A percentile compares a stretch with the other conserved stretches of the same genome.
Conservation (phyloP, 2,797 vertebrate species). For the Rousettus madagascariensis region DNA sequence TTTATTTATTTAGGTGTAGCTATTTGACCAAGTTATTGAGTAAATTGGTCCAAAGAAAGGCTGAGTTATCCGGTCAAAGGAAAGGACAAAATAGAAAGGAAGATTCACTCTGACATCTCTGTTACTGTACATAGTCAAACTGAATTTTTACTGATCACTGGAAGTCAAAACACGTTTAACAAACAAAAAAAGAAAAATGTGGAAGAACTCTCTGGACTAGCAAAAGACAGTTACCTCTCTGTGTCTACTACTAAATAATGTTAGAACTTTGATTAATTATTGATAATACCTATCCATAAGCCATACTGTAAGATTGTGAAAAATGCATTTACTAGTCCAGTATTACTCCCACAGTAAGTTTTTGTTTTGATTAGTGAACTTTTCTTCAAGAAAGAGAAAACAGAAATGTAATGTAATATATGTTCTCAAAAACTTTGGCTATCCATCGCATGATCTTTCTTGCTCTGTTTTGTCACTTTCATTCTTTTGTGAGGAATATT, state of each 20-base stretch:
- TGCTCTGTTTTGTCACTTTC: background rate
- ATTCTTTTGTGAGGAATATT: background rate
- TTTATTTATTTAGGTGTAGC: background rate
- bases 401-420: background rate
- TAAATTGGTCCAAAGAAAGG: background rate
- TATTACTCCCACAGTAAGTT: constrained; percentile 1
- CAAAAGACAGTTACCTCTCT: background rate
- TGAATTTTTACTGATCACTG: background rate
- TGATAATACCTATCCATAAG: background rate
- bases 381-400: constrained; percentile 24
- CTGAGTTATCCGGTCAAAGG: background rate
- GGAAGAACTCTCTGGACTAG: background rate
- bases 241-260: constrained; percentile 28
- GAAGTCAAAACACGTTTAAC: background rate
- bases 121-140: background rate
- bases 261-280: constrained; percentile 48
- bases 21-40: background rate
- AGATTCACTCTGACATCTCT: background rate
- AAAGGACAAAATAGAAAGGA: background rate
- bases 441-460: background rate
- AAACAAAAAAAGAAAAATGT: background rate
- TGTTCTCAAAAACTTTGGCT: background rate
- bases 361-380: constrained; percentile 33
- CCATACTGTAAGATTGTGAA: background rate
- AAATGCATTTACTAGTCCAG: constrained; percentile 6